Conservation (phyloP, 1,140 invertebrate genomes). For the Daktulosphaira vitifoliae region DNA sequence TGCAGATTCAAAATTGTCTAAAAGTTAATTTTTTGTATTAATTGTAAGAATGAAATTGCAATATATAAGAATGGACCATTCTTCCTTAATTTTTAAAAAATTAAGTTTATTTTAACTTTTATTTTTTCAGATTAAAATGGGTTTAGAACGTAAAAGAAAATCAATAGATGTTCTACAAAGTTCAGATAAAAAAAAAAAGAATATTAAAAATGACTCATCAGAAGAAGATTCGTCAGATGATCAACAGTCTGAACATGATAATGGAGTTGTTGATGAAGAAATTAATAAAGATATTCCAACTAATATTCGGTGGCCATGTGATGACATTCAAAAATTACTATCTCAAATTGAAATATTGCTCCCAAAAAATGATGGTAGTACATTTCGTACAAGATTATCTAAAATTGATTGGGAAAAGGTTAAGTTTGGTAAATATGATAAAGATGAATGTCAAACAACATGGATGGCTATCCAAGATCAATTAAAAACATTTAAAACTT, state of each 20-base stretch:
- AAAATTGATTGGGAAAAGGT: slow-evolving; percentile 15
- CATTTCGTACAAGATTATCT: neutral
- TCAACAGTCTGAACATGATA: slow-evolving; percentile 17
- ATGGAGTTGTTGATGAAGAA: slow-evolving; percentile 16
- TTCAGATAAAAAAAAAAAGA: slow-evolving; percentile 16
- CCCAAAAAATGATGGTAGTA: slow-evolving; percentile 3
- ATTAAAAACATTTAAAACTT: slow-evolving; percentile 17
- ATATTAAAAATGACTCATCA: neutral
- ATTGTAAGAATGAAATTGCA: too few relatives aligned
- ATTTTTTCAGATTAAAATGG: slow-evolving; percentile 21
- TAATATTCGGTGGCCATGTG: slow-evolving; percentile 16
- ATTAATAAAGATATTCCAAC: slow-evolving; percentile 5
- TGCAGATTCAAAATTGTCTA: too few relatives aligned
- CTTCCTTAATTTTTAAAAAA: too few relatives aligned
- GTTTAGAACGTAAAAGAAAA: slow-evolving; percentile 2
- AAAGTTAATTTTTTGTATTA: too few relatives aligned
- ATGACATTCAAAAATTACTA: slow-evolving; percentile 14
- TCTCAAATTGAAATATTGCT: slow-evolving; percentile 1
- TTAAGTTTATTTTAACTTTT: neutral
- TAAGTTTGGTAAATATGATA: slow-evolving; percentile 22
- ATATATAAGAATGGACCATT: too few relatives aligned
- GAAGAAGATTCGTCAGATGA: neutral
- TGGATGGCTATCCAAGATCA: slow-evolving; percentile 26
- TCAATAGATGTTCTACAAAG: neutral
- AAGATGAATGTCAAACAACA: slow-evolving; percentile 24